Conservation (phyloP, 2,888 invertebrate species). For the Rhynchonema sp. region DNA sequence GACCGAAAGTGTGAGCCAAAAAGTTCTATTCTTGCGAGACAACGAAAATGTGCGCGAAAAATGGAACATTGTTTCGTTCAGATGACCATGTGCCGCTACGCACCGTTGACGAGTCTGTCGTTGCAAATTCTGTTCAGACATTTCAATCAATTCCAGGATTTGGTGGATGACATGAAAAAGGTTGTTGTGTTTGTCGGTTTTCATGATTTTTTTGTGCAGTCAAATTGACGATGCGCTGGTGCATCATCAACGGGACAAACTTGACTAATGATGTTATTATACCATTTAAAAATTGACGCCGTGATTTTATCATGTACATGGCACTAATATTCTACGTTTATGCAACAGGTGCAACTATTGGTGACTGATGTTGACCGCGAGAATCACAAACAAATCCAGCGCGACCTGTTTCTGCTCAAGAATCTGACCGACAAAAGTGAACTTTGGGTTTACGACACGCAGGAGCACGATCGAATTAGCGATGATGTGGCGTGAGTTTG, state of each 20-base stretch:
- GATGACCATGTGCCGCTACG: slow-evolving; percentile 86
- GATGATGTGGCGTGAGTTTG: too few species aligned
- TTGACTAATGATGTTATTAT: neutral
- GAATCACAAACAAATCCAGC: slow-evolving; percentile 91
- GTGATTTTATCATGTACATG: too few species aligned
- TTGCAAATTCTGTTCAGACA: slow-evolving; percentile 79
- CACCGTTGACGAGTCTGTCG: slow-evolving; percentile 75
- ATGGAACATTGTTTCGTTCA: slow-evolving; percentile 75
- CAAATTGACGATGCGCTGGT: too few species aligned
- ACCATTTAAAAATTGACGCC: too few species aligned
- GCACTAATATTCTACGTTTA: too few species aligned
- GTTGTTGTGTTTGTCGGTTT: neutral
- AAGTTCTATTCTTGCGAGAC: neutral
- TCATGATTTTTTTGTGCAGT: too few species aligned
- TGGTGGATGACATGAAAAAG: neutral
- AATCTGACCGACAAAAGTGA: slow-evolving; percentile 95
- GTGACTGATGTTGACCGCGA: slow-evolving; percentile 93
- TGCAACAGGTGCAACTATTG: slow-evolving; percentile 75
- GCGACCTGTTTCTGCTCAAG: slow-evolving; percentile 68
- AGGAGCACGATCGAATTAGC: too few species aligned
- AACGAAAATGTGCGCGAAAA: slow-evolving; percentile 47
- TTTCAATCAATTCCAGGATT: slow-evolving; percentile 69
- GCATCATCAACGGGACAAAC: too few species aligned
- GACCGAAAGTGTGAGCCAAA: neutral
- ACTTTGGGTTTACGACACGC: slow-evolving; percentile 67